phyloP scores from a whole-genome alignment of 1,140 invertebrate species.

The Latrodectus geometricus region DNA sequence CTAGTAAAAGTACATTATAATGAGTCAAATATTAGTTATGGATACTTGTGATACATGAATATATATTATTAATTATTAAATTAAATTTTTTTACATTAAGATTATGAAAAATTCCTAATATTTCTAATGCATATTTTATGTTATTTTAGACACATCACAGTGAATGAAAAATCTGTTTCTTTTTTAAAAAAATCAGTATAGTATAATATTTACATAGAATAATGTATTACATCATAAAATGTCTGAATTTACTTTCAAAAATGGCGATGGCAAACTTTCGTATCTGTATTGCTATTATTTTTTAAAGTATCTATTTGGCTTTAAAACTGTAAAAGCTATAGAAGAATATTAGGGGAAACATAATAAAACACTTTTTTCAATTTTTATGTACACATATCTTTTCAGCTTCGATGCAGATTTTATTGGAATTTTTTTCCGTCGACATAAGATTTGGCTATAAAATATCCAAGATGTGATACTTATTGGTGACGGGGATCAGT shows the following conservation, averaged over 20 bases:
- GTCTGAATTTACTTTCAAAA: slow-evolving; percentile 28
- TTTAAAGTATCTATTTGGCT: slow-evolving; percentile 46
- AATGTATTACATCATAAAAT: slow-evolving; percentile 17
- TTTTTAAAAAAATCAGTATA: not conserved
- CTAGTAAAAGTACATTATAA: too few relatives aligned
- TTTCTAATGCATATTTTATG: too few relatives aligned
- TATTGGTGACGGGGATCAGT: not conserved
- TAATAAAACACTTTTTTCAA: slow-evolving; percentile 36
- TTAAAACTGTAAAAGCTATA: slow-evolving; percentile 10
- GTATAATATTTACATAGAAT: not conserved
- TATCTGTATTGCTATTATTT: slow-evolving; percentile 24
- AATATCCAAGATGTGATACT: slow-evolving; percentile 37
- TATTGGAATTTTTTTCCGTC: slow-evolving; percentile 6
- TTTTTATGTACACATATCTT: not conserved
- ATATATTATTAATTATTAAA: too few relatives aligned
- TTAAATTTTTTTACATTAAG: too few relatives aligned
- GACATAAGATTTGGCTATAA: slow-evolving; percentile 42
- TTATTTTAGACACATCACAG: too few relatives aligned
- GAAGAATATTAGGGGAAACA: slow-evolving; percentile 19
- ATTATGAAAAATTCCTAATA: too few relatives aligned
- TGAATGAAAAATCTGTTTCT: too few relatives aligned
- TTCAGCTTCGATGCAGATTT: slow-evolving; percentile 4
- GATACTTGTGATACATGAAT: too few relatives aligned
- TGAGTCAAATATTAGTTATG: too few relatives aligned
- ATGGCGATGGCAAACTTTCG: not conserved